Evolutionary conservation across 2,113 vertebrate genomes (phyloP).

Genomic region (human): GRCh38 chr14:86010001-86010500

Average conservation of each 20-base stretch:
- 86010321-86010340: neutral
- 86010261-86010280: neutral
- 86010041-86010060: neutral
- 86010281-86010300: neutral
- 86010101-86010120: neutral
- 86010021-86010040: neutral
- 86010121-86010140: neutral
- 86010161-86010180: conserved; percentile 33
- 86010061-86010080: neutral
- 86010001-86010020: neutral
- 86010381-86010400: neutral
- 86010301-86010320: neutral
- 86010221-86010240: neutral
- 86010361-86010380: neutral
- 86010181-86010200: neutral
- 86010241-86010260: neutral
- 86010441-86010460: neutral
- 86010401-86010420: neutral
- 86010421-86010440: neutral
- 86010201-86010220: neutral
- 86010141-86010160: conserved; percentile 38
- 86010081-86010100: neutral
- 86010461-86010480: neutral
- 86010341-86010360: neutral
- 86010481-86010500: conserved; percentile 11